Base-by-base conservation (phyloP, 2,888 invertebrate genomes). In the Dryobota labecula region DNA sequence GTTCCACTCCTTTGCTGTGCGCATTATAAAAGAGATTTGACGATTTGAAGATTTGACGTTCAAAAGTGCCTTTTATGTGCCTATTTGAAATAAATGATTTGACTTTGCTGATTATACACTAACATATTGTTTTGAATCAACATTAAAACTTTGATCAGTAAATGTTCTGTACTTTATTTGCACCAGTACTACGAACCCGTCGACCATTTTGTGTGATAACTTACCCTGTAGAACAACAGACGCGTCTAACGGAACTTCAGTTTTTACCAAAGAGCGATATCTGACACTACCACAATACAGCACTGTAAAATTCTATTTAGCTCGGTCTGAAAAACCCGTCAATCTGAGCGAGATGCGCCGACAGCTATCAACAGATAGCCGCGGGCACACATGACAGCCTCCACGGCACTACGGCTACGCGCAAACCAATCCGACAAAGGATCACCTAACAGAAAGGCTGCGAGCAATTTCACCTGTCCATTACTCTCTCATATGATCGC, bases 311-410 rank as follows among this genome's bases (percentile, higher is more conserved):
- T 88, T 90, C 84, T 88, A 88, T 91, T 88, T 87, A 88, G 86
- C 82, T 76, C 75, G 77, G 82, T 82, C 83, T 87, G 85, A 86
- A 90, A 88, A 87, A 80, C 79, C 88, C 84, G 91, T 92, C 92
- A 89, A 90, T 91, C 90, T 87, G 75, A 80, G 74, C 83, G 87
- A 87, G 86, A 88, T 87, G 85, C 85, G 84, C 84, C 82, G 90
- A 91, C 90, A 90, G 90, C 88, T 88, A 90, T 90, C 91, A 90
- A 92, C 90, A 88, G 90, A 91, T 92, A 89, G 90, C 90, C 87
- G 76, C 84, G 76, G 86, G 91, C 88, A 86, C 85, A 87, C 84
- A 87, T 88, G 88, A 88, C 86, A 87, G 80, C 82, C 78, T 84
- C 84, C 82, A 83, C 82, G 80, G 77, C 80, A 82, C 86, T 78